These are phyloP conservation scores for Rhingia campestris DNA, from an alignment of 2,888 invertebrate species.

Conservation along the genomic window DNA sequence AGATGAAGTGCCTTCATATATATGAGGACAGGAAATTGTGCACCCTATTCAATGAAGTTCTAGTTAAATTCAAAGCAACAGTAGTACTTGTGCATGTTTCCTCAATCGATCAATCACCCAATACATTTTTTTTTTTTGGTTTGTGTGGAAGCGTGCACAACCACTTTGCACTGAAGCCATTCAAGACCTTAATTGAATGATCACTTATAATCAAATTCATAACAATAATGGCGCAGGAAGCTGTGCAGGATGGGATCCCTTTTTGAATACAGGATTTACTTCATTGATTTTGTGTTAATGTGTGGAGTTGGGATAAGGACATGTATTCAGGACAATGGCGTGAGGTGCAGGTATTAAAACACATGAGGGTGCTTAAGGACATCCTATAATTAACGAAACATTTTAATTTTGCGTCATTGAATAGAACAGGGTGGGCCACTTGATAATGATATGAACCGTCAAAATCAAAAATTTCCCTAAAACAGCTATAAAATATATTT, in stretches of 20 bases:
- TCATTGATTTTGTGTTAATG: neutral
- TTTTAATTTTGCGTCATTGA: no score
- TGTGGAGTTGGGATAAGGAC: no score
- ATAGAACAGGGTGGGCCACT: no score
- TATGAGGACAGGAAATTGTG: constrained; percentile 10
- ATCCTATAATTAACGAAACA: no score
- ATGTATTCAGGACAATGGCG: no score
- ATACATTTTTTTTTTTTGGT: no score
- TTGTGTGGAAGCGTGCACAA: neutral
- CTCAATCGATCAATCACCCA: constrained; percentile 43
- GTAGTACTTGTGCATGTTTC: neutral
- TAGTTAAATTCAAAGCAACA: neutral
- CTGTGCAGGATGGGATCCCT: neutral
- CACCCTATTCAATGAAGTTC: neutral
- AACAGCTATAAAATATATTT: no score
- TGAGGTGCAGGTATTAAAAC: no score
- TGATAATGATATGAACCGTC: no score
- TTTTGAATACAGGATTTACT: neutral
- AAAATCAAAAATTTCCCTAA: no score
- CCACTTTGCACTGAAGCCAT: constrained; percentile 31
- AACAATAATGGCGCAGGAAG: constrained; percentile 1
- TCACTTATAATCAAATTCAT: constrained; percentile 36
- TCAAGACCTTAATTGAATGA: constrained; percentile 57
- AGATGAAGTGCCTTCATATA: neutral
- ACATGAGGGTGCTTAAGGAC: no score